Base-by-base conservation (phyloP, 2,797 vertebrate species). In the Lindbergichthys nudifrons region DNA sequence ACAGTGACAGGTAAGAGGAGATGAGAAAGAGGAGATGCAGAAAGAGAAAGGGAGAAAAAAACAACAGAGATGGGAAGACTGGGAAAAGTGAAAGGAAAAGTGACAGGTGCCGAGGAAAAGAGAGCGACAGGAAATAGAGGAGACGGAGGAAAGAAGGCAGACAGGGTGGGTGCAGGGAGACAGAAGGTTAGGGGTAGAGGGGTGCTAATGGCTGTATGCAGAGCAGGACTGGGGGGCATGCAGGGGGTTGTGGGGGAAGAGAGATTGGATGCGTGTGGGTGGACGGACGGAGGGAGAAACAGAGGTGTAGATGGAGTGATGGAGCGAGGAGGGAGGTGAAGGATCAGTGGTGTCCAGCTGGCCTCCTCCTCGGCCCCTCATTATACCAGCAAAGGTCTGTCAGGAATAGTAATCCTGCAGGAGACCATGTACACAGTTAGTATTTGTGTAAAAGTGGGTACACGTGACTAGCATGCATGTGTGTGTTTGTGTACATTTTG, bases 281-380 rank as follows among this genome's bases (percentile, higher is more conserved):
- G 77, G 21, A 59, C 63, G 67, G 62, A 23, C 50, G 61, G 53
- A 68, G 45, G 46, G 65, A 65, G 70, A 45, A 72, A 65, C 51
- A 70, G 74, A 66, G 58, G 69, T 68, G 77, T 66, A 57, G 77
- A 82, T 50, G 65, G 65, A 84, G 46, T 14, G 75, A 79, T 78
- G 51, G 75, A 60, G 48, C 73, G 79, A 80, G 87, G 79, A 60
- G 48, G 75, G 79, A 80, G 87, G 79, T 80, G 77, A 88, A 76
- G 82, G 90, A 91, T 86, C 83, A 83, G 70, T 82, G 85, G 73
- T 91, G 90, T 91, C 90, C 91, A 92, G 84, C 90, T 93, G 92
- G 81, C 87, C 89, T 87, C 64, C 77, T 84, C 72, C 81, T 77
- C 61, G 61, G 83, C 75, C 75, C 70, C 87, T 94, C 89, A 90